Evolutionary conservation across 1,140 invertebrate species (phyloP), one percentile per base, ranked within the genome.

Genomic region (Battus philenor): DNA sequence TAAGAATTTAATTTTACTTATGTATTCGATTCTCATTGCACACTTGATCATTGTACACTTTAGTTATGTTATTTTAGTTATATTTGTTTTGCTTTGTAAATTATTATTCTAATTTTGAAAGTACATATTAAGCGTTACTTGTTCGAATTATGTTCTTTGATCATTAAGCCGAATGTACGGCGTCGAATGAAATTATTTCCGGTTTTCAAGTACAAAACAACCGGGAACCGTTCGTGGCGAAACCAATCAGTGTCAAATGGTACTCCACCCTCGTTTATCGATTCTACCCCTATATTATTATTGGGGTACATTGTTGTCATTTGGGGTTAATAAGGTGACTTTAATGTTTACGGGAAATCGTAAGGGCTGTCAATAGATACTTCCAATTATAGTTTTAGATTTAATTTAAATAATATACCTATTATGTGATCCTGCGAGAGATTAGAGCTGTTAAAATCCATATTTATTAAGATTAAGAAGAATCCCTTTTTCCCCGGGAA

Each of bases 221-320:
- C 12, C 11, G 24, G 8, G 27, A 47, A 33, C 43, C 44, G 38
- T 11, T 17, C 24, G n/a, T 27, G 9, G 18, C 38, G 38, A 41
- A 27, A 27, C 38, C 48, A 50, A 50, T 50, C 38, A 44, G 29
- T 50, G 48, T 50, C 41, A 50, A 50, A 27, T 8, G 24, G 32
- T 34, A 32, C 22, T 20, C 24, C n/a, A 41, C 38, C 38, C 38
- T 27, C 15, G 15, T 16, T 10, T 44, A 50, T 50, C 27, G 48
- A 50, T 50, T 50, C 15, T 44, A 38, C 48, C 48, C 48, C 33
- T 26, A 50, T 47, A 27, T 47, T 47, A 34, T 46, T 46, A 38
- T 29, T 47, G 22, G 17, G 24, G 33, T 29, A 34, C 36, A 47
- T 47, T 47, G 44, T 47, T 47, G 33, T 47, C 45, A 47, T 34